These are phyloP conservation scores for Stichopus horrens DNA, from an alignment of 53 echinoderm and acorn worm species.

Conservation along the genomic window DNA sequence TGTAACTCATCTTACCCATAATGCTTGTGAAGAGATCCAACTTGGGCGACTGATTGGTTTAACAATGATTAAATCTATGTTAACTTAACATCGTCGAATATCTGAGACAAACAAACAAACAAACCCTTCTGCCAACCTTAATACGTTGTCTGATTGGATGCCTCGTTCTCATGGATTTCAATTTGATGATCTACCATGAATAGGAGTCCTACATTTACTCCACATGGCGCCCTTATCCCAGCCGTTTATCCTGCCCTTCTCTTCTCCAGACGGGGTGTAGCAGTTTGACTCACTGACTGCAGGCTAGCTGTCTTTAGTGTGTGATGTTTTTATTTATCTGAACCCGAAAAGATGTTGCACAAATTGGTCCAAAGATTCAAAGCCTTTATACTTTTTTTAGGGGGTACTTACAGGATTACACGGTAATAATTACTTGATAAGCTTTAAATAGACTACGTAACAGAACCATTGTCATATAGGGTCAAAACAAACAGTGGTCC, in stretches of 20 bases:
- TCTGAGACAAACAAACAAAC: too few species aligned
- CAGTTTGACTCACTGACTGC: background rate
- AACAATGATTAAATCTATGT: too few species aligned
- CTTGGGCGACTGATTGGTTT: too few species aligned
- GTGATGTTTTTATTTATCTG: background rate
- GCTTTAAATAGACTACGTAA: background rate
- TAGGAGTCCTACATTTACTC: background rate
- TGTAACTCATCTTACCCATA: too few species aligned
- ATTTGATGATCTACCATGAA: too few species aligned
- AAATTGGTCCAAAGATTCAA: slow-evolving; percentile 18
- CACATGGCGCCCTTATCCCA: background rate
- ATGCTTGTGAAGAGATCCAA: too few species aligned
- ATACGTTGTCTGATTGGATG: too few species aligned
- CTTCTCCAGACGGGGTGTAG: background rate
- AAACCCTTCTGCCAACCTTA: too few species aligned
- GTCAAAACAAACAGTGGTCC: background rate
- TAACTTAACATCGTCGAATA: too few species aligned
- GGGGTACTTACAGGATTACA: background rate
- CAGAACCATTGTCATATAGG: background rate
- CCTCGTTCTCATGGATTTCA: too few species aligned
- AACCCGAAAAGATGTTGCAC: slow-evolving; percentile 12
- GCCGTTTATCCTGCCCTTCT: background rate
- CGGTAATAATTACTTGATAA: slow-evolving; percentile 15
- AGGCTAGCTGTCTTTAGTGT: too few species aligned
- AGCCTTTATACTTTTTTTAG: background rate